A percentile compares a stretch with the other conserved stretches of the same genome.
Evolutionary conservation across 2,888 invertebrate species (phyloP).

Genomic region (Orchesella flavescens): DNA sequence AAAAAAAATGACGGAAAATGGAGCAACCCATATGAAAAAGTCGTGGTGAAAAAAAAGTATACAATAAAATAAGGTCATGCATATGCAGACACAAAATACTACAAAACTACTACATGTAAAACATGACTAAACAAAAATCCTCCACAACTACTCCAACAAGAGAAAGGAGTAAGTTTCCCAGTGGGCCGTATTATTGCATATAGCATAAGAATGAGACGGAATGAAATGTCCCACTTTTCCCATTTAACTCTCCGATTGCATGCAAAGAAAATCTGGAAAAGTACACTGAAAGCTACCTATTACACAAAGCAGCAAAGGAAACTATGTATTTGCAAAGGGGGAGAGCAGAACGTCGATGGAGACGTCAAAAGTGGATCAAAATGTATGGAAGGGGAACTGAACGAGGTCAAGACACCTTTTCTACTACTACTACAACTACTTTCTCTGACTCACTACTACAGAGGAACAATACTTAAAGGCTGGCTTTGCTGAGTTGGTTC

Average conservation of each 20-base stretch:
- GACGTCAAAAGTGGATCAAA: slow-evolving; percentile 52
- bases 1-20: too few relatives aligned
- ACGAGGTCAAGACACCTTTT: slow-evolving; percentile 31
- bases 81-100: too few relatives aligned
- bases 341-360: slow-evolving; percentile 29
- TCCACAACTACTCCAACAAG: not conserved
- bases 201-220: not conserved
- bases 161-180: not conserved
- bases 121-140: too few relatives aligned
- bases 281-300: too few relatives aligned
- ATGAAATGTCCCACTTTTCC: slow-evolving; percentile 33
- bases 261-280: slow-evolving; percentile 6
- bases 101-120: too few relatives aligned
- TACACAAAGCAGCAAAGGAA: too few relatives aligned
- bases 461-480: not conserved
- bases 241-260: slow-evolving; percentile 14
- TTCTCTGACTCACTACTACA: too few relatives aligned
- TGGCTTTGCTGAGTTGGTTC: not conserved
- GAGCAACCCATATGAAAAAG: too few relatives aligned
- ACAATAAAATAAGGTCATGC: too few relatives aligned
- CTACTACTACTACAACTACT: too few relatives aligned
- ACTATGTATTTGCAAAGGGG: too few relatives aligned
- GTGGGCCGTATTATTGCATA: not conserved
- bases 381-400: not conserved
- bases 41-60: too few relatives aligned